Conservation (phyloP, 2,797 vertebrate species). For the Anolis apletophallus region DNA sequence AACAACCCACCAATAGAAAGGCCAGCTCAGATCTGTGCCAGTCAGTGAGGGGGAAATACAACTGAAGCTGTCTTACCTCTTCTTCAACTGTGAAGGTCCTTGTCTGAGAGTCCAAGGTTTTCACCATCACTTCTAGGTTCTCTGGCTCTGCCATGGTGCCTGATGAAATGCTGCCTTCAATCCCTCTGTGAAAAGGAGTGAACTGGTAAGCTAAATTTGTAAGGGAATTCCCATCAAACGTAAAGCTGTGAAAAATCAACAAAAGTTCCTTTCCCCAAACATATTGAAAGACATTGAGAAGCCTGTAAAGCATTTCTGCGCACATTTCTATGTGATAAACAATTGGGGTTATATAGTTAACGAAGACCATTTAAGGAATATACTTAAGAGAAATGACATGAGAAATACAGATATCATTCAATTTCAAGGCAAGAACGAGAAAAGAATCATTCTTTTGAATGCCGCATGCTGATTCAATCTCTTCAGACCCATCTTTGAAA, state of each 20-base stretch:
- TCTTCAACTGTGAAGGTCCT: constrained; percentile 88
- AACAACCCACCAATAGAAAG: too few species aligned
- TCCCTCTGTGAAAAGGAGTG: constrained; percentile 29
- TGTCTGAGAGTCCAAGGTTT: constrained; percentile 93
- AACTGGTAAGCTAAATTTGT: too few species aligned
- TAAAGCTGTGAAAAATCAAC: not conserved
- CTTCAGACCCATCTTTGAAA: not conserved
- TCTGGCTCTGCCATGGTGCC: constrained; percentile 84
- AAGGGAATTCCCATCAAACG: not conserved
- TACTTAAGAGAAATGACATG: too few species aligned
- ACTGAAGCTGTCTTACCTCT: constrained; percentile 80
- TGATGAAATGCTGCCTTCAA: not conserved
- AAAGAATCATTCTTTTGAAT: not conserved
- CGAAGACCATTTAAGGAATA: not conserved
- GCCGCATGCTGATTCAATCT: not conserved
- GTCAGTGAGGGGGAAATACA: too few species aligned
- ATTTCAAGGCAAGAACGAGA: not conserved
- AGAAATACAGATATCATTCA: not conserved
- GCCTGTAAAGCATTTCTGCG: not conserved
- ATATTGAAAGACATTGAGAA: not conserved
- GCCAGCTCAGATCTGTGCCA: too few species aligned
- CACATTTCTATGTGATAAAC: not conserved
- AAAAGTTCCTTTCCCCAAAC: not conserved
- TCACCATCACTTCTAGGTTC: constrained; percentile 90
- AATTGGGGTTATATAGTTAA: not conserved